Evolutionary conservation across 2,888 invertebrate genomes (phyloP).

Genomic region (Lasioglossum vierecki): DNA sequence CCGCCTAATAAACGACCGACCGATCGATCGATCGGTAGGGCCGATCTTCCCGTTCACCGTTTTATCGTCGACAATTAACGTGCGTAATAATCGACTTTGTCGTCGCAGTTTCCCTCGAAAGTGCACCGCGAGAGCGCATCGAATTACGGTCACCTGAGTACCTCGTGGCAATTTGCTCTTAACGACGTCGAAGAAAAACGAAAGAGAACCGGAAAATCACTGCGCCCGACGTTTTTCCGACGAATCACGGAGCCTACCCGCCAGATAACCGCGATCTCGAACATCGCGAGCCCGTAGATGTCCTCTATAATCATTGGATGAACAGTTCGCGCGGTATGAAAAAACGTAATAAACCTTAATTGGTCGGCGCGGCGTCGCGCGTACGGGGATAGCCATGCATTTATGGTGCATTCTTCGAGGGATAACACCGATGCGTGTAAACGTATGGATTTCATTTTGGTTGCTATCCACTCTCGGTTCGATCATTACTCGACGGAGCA

Average conservation of each 20-base stretch:
- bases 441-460: slow-evolving; percentile 2
- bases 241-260: background rate
- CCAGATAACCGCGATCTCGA: background rate
- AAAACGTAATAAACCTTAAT: slow-evolving; percentile 3
- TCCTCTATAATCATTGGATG: background rate
- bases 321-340: background rate
- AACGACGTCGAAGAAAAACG: background rate
- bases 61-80: slow-evolving; percentile 55
- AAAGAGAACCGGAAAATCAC: background rate
- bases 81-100: slow-evolving; percentile 56
- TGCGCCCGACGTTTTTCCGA: background rate
- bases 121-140: slow-evolving; percentile 18
- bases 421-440: background rate
- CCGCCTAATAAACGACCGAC: slow-evolving; percentile 5
- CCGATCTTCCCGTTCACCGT: slow-evolving; percentile 38
- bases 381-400: background rate
- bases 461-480: background rate
- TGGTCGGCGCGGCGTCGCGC: background rate
- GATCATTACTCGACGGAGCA: background rate
- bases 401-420: background rate
- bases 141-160: background rate
- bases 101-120: slow-evolving; percentile 47
- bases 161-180: slow-evolving; percentile 3
- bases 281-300: background rate
- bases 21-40: slow-evolving; percentile 51